A percentile compares a stretch with the other conserved stretches of the same genome.
Evolutionary conservation across 2,113 vertebrate genomes (phyloP).

Genomic region (Pseudopipra pipra): DNA sequence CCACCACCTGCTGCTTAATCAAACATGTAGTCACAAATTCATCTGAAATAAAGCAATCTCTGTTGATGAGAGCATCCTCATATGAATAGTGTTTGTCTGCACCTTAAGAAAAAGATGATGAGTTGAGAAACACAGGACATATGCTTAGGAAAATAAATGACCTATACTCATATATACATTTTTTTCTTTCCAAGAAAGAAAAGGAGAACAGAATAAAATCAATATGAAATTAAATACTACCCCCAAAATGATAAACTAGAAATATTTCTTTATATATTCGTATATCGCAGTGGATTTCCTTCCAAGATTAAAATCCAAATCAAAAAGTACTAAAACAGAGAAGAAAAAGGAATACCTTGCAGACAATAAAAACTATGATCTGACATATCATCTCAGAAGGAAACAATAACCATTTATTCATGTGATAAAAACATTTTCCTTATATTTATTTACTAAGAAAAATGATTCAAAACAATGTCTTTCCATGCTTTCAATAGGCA

Average conservation of each 20-base stretch:
- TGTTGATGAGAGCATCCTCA: background rate
- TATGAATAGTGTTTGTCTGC: background rate
- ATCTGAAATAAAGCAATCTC: background rate
- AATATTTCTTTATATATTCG: background rate
- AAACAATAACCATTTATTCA: background rate
- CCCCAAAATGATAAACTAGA: background rate
- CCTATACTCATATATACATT: background rate
- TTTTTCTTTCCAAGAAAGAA: background rate
- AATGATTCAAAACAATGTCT: background rate
- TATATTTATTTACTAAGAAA: background rate
- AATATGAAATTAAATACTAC: background rate
- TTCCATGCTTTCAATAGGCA: background rate
- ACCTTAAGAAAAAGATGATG: background rate
- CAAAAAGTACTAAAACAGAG: background rate
- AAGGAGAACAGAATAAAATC: background rate
- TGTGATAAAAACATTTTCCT: background rate
- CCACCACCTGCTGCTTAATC: background rate
- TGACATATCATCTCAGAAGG: background rate
- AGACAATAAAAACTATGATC: background rate
- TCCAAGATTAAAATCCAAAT: conserved; percentile 1
- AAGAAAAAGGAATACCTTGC: background rate
- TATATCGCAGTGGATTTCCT: background rate
- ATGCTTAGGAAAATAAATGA: background rate
- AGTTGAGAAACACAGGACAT: background rate
- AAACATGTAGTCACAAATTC: background rate